Percentiles rank a stretch among this genome's conserved stretches.
These are phyloP conservation scores for Oncorhynchus keta DNA, from an alignment of 2,113 vertebrate species.

Conservation along the genomic window DNA sequence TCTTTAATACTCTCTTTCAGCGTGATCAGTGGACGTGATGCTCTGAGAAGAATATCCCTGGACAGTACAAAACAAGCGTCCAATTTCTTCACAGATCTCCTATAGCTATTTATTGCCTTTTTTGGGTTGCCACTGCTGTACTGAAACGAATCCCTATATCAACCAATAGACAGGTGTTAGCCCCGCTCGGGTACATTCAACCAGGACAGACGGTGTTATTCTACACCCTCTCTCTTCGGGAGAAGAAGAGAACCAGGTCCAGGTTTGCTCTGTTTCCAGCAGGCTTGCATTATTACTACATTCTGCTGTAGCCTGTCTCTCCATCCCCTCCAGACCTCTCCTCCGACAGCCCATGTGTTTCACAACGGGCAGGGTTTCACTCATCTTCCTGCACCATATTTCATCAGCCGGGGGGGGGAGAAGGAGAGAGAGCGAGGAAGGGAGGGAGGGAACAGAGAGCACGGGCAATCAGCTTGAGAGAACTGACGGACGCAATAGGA, in stretches of 20 bases:
- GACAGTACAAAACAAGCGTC: too few relatives aligned
- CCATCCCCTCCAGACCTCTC: constrained; percentile 35
- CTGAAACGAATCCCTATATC: too few relatives aligned
- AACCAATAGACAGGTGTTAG: too few relatives aligned
- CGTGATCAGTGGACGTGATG: too few relatives aligned
- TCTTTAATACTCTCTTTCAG: too few relatives aligned
- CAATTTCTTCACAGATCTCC: too few relatives aligned
- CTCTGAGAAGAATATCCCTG: too few relatives aligned
- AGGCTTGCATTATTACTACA: constrained; percentile 55
- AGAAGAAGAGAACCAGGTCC: constrained; percentile 6
- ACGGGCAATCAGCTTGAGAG: constrained; percentile 55
- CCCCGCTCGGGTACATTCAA: too few relatives aligned
- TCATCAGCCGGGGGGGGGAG: constrained; percentile 51
- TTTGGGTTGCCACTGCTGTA: too few relatives aligned
- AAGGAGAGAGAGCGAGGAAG: neutral
- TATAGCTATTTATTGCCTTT: too few relatives aligned
- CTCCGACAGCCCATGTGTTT: constrained; percentile 55
- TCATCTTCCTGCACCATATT: constrained; percentile 64
- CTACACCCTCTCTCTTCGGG: constrained; percentile 46
- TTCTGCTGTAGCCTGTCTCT: constrained; percentile 9
- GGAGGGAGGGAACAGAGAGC: constrained; percentile 36
- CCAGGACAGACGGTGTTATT: constrained; percentile 44
- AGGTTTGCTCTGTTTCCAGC: constrained; percentile 20
- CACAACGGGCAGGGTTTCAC: constrained; percentile 62
- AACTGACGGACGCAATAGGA: constrained; percentile 67